Percentiles rank a stretch among this genome's conserved stretches.
phyloP scores from a whole-genome alignment of 2,797 vertebrate species.

The Gadopsis bispinosus region DNA sequence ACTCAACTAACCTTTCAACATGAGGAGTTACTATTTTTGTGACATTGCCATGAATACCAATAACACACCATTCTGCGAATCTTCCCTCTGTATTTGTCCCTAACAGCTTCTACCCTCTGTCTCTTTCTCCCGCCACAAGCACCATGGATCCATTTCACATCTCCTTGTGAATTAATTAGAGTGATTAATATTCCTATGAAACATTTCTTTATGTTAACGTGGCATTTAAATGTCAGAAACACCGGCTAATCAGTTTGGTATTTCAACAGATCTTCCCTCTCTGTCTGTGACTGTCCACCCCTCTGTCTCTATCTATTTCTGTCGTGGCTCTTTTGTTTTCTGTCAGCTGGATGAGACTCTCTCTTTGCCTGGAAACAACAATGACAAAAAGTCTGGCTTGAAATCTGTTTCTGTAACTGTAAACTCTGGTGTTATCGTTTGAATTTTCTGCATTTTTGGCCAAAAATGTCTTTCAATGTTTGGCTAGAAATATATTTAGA shows the following conservation, averaged over 20 bases:
- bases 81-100: slow-evolving; percentile 9
- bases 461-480: too few species aligned
- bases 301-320: slow-evolving; percentile 59
- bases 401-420: slow-evolving; percentile 2
- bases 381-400: slow-evolving; percentile 9
- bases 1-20: neutral
- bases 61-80: neutral
- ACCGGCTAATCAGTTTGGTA: slow-evolving; percentile 79
- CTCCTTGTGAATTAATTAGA: slow-evolving; percentile 63
- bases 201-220: slow-evolving; percentile 80
- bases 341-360: slow-evolving; percentile 35
- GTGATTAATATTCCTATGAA: slow-evolving; percentile 79
- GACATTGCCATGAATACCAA: slow-evolving; percentile 19
- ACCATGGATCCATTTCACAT: slow-evolving; percentile 50
- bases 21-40: neutral
- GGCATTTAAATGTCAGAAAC: slow-evolving; percentile 85
- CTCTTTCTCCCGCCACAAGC: slow-evolving; percentile 18
- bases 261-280: slow-evolving; percentile 72
- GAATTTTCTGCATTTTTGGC: neutral
- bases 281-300: slow-evolving; percentile 65
- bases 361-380: slow-evolving; percentile 26
- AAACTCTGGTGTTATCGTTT: slow-evolving; percentile 7
- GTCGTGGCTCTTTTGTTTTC: slow-evolving; percentile 59
- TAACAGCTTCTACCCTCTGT: slow-evolving; percentile 3
- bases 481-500: neutral